These are phyloP conservation scores for Ypsolopha sequella DNA, from an alignment of 2,888 invertebrate species.

Conservation along the genomic window DNA sequence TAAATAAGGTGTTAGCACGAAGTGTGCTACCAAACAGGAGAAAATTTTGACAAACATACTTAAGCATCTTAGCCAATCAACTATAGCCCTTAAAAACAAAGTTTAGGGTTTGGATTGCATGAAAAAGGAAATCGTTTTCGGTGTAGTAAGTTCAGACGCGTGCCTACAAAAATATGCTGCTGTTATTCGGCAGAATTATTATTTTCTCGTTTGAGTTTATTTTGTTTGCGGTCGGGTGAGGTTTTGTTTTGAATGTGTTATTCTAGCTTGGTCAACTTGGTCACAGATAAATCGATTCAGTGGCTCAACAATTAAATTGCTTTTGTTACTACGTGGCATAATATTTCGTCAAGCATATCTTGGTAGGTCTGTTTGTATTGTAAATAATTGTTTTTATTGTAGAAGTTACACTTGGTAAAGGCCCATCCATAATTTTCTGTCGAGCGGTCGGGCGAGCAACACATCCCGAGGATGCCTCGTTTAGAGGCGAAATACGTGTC, in stretches of 20 bases:
- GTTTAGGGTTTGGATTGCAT: too few relatives aligned
- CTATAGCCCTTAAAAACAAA: too few relatives aligned
- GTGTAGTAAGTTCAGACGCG: background rate
- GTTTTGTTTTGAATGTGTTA: background rate
- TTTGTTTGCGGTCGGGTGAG: background rate
- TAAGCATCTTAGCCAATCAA: too few relatives aligned
- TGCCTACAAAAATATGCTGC: conserved; percentile 1
- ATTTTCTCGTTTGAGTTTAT: background rate
- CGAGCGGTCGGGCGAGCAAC: too few relatives aligned
- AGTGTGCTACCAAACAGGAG: background rate
- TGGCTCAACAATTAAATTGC: background rate
- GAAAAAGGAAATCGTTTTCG: too few relatives aligned
- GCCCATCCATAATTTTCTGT: too few relatives aligned
- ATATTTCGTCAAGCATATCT: background rate
- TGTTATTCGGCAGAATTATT: background rate
- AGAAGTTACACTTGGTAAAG: too few relatives aligned
- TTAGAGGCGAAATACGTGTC: too few relatives aligned
- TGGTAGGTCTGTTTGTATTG: too few relatives aligned
- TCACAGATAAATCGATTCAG: background rate
- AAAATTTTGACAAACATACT: too few relatives aligned
- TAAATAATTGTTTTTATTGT: too few relatives aligned
- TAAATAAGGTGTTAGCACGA: conserved; percentile 1
- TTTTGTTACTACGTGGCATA: background rate
- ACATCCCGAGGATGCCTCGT: too few relatives aligned
- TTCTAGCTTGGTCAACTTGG: background rate